A percentile compares a stretch with the other conserved stretches of the same genome.
Conservation (phyloP, 2,888 invertebrate species). For the Steromphala cineraria region DNA sequence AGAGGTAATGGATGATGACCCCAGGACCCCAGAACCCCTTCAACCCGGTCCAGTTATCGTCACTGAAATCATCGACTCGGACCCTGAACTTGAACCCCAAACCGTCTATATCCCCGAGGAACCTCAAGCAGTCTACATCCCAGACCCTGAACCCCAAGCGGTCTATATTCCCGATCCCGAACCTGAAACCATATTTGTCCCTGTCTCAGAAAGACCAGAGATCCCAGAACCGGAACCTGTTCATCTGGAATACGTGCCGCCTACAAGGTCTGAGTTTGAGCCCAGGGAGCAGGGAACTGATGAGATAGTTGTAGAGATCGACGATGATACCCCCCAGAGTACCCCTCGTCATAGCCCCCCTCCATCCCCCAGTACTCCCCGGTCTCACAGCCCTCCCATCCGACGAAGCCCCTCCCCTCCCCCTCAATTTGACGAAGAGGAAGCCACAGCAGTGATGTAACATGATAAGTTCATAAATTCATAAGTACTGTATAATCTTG, state of each 20-base stretch:
- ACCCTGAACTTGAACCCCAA: neutral
- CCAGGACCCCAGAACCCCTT: neutral
- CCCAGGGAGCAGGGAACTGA: neutral
- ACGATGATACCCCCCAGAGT: neutral
- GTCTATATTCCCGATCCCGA: neutral
- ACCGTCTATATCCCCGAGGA: neutral
- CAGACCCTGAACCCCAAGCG: neutral
- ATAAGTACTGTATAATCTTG: too few species aligned
- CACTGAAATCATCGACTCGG: slow-evolving; percentile 13
- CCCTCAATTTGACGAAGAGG: neutral
- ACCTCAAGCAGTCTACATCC: neutral
- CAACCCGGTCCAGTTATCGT: slow-evolving; percentile 33
- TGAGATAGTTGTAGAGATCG: neutral
- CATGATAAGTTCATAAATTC: too few species aligned
- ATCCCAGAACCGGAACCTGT: neutral
- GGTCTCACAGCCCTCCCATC: neutral
- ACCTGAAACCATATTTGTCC: neutral
- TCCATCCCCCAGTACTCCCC: neutral
- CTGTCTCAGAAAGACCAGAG: too few species aligned
- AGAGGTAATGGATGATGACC: neutral
- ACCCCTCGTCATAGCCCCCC: neutral
- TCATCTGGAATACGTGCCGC: neutral
- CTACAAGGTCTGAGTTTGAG: neutral
- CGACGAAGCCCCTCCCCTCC: neutral
- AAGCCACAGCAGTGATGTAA: neutral